Evolutionary conservation across 2,888 invertebrate genomes (phyloP).

Genomic region (Standfussiana lucernea): DNA sequence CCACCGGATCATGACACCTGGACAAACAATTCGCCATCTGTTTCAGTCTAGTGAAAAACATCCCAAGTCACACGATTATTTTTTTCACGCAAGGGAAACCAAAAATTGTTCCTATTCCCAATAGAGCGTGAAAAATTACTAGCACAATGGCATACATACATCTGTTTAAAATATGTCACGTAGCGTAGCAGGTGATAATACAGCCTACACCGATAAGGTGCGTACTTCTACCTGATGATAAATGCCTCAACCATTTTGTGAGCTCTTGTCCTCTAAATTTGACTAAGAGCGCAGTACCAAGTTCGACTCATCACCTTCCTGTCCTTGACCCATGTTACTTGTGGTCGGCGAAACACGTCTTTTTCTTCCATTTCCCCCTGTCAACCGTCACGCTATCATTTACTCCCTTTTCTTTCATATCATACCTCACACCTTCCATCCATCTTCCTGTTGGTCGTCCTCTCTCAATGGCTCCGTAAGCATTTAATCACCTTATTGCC

Average conservation of each 20-base stretch:
- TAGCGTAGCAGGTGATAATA: conserved; percentile 33
- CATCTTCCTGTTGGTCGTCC: no score
- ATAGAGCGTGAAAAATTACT: conserved; percentile 2
- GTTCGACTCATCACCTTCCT: background rate
- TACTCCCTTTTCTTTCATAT: background rate
- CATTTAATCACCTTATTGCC: background rate
- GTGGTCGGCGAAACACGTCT: background rate
- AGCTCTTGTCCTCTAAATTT: background rate
- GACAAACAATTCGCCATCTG: background rate
- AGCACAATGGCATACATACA: conserved; percentile 8
- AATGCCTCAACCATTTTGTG: background rate
- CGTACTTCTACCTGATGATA: background rate
- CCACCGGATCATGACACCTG: background rate
- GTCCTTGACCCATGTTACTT: background rate
- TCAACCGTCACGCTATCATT: background rate
- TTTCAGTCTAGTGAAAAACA: conserved; percentile 1
- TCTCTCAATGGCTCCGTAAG: background rate
- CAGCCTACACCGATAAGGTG: background rate
- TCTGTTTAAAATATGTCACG: conserved; percentile 24
- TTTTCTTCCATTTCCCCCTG: background rate
- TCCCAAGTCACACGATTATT: background rate
- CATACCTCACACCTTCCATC: background rate
- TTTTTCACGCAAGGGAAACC: background rate
- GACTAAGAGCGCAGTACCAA: no score
- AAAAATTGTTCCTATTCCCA: conserved; percentile 34